Conservation (phyloP, 92 coral and sea anemone genomes). For the Porites divaricata region DNA sequence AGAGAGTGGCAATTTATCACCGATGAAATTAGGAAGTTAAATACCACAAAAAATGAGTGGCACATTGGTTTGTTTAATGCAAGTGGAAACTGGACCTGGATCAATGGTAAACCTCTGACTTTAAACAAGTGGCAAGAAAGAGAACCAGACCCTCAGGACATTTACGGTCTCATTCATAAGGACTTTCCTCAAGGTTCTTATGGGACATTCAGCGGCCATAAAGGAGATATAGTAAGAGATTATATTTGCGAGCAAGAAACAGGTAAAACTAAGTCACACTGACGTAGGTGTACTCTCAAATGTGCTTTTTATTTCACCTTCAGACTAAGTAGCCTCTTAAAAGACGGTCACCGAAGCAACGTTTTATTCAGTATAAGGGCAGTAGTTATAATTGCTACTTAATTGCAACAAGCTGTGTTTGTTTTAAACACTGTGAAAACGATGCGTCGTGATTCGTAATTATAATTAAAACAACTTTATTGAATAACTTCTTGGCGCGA, state of each 20-base stretch:
- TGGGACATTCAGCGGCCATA: slow-evolving; percentile 15
- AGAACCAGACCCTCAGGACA: not conserved
- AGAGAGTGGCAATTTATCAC: slow-evolving; percentile 44
- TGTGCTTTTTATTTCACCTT: no score
- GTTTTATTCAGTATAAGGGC: no score
- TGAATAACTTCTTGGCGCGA: no score
- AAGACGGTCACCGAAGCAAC: no score
- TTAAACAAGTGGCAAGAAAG: not conserved
- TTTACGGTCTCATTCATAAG: slow-evolving; percentile 8
- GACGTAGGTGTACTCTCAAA: not conserved
- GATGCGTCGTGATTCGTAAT: no score
- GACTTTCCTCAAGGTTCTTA: not conserved
- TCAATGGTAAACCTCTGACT: slow-evolving; percentile 2
- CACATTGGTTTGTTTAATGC: slow-evolving; percentile 26
- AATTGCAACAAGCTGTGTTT: no score
- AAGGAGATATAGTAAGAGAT: not conserved
- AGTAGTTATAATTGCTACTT: no score
- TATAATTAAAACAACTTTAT: no score
- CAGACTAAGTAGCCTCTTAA: no score
- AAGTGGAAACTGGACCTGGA: not conserved
- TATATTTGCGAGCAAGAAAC: slow-evolving; percentile 43
- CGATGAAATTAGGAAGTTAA: not conserved
- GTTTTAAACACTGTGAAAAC: no score
- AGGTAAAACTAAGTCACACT: not conserved
- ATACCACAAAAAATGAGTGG: slow-evolving; percentile 2